A percentile compares a stretch with the other conserved stretches of the same genome.
Conservation (phyloP, 2,888 invertebrate genomes). For the Philhelius pedissequus region DNA sequence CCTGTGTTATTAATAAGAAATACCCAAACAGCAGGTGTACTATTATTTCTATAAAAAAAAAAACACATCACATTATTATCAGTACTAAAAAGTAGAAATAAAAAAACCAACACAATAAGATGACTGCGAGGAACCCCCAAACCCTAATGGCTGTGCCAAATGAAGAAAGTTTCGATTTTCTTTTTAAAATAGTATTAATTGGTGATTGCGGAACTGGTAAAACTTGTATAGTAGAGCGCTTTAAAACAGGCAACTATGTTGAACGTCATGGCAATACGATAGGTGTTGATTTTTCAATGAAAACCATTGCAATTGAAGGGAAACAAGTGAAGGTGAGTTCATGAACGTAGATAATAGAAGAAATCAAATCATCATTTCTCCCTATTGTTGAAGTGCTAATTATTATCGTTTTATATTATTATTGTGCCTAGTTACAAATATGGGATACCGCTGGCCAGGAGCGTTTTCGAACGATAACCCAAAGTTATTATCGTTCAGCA, state of each 20-base stretch:
- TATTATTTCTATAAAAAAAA: background rate
- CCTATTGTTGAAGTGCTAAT: background rate
- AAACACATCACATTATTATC: background rate
- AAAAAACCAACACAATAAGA: slow-evolving; percentile 74
- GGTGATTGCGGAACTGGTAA: slow-evolving; percentile 95
- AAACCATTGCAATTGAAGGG: slow-evolving; percentile 94
- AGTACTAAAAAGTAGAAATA: background rate
- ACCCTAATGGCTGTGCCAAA: slow-evolving; percentile 86
- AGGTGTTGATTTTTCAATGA: slow-evolving; percentile 99
- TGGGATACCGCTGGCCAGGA: slow-evolving; percentile 99
- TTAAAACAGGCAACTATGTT: slow-evolving; percentile 96
- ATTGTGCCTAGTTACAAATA: slow-evolving; percentile 83
- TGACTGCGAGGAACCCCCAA: slow-evolving; percentile 87
- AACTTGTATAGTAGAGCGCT: slow-evolving; percentile 96
- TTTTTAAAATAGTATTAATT: slow-evolving; percentile 95
- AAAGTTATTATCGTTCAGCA: slow-evolving; percentile 97
- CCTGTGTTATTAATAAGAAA: slow-evolving; percentile 30
- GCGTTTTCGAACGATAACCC: slow-evolving; percentile 96
- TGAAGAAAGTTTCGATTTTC: slow-evolving; percentile 93
- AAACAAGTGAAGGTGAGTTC: slow-evolving; percentile 93
- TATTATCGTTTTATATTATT: background rate
- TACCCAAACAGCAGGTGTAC: slow-evolving; percentile 13
- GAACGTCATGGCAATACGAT: slow-evolving; percentile 98
- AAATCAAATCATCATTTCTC: background rate
- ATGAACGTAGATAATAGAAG: background rate